phyloP scores from a whole-genome alignment of 2,888 invertebrate species.

The Hylaea fasciaria region DNA sequence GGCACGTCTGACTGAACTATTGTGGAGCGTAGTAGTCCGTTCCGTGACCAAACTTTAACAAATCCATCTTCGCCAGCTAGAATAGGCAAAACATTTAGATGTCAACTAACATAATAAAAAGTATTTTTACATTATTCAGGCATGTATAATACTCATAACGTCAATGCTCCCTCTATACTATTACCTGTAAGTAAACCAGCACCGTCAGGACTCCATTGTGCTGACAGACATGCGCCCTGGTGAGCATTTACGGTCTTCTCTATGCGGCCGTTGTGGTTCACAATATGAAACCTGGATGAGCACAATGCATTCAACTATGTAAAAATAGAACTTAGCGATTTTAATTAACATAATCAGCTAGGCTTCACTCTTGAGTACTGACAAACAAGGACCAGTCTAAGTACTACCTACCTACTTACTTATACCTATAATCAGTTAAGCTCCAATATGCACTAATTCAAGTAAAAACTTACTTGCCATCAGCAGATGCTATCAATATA shows the following conservation, averaged over 20 bases:
- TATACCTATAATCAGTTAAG: no score
- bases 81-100: constrained; percentile 6
- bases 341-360: no score
- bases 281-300: constrained; percentile 90
- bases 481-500: constrained; percentile 93
- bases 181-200: constrained; percentile 95
- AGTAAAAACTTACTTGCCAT: constrained; percentile 87
- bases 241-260: constrained; percentile 98
- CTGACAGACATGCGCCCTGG: constrained; percentile 94
- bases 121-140: neutral
- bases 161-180: no score
- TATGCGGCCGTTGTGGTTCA: constrained; percentile 94
- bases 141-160: neutral
- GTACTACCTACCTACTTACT: no score
- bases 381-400: no score
- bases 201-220: constrained; percentile 98
- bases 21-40: constrained; percentile 96
- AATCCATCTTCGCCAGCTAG: constrained; percentile 98
- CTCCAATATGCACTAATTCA: no score
- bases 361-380: no score
- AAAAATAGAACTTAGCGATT: no score
- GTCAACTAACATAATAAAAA: neutral
- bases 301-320: no score
- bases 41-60: constrained; percentile 98
- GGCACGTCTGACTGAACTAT: constrained; percentile 92